phyloP scores from a whole-genome alignment of 2,888 invertebrate genomes.

The Rhyacophila evoluta region DNA sequence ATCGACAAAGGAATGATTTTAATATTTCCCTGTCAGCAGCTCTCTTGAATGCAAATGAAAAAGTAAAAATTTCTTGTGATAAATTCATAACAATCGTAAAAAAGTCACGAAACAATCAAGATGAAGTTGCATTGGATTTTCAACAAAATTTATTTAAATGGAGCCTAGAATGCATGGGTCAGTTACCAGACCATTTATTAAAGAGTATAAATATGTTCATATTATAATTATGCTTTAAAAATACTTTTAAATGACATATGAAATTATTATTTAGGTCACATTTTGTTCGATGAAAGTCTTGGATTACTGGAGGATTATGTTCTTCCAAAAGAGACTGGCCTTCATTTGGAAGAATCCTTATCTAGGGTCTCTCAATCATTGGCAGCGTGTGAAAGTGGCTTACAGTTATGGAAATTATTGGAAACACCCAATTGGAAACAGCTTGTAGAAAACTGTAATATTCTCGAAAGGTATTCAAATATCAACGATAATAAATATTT shows the following conservation, averaged over 20 bases:
- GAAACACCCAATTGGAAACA: constrained; percentile 72
- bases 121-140: constrained; percentile 72
- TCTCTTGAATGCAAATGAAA: constrained; percentile 61
- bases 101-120: constrained; percentile 72
- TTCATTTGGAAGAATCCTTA: constrained; percentile 71
- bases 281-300: constrained; percentile 72
- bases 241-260: no score
- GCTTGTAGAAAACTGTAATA: constrained; percentile 72
- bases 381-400: constrained; percentile 73
- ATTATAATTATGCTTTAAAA: no score
- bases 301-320: constrained; percentile 71
- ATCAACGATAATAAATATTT: no score
- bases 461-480: constrained; percentile 69
- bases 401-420: constrained; percentile 75
- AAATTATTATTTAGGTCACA: constrained; percentile 58
- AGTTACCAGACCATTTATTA: no score
- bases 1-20: constrained; percentile 67
- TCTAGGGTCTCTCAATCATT: constrained; percentile 72
- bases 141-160: constrained; percentile 75
- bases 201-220: no score
- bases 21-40: constrained; percentile 65
- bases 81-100: constrained; percentile 59
- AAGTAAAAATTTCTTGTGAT: constrained; percentile 65
- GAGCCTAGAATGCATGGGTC: constrained; percentile 76
- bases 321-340: constrained; percentile 69